These are phyloP conservation scores for Mormyrops attenuatus DNA, from an alignment of 2,797 vertebrate genomes.

Conservation along the genomic window DNA sequence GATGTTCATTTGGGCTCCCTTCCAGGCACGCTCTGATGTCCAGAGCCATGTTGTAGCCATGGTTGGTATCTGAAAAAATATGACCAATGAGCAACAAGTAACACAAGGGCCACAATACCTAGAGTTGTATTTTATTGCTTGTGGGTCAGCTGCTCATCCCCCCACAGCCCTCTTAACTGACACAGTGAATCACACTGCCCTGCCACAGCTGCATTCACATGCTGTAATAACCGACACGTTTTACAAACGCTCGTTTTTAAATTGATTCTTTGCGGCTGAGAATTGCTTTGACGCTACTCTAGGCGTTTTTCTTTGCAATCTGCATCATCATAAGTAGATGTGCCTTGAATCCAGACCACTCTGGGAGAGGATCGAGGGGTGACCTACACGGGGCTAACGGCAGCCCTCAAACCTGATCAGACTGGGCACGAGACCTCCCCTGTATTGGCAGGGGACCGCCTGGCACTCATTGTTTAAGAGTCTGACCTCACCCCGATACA, in stretches of 20 bases:
- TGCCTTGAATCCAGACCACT: background rate
- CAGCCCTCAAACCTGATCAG: background rate
- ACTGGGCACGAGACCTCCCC: background rate
- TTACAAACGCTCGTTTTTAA: background rate
- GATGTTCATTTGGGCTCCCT: background rate
- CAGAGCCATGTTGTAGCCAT: background rate
- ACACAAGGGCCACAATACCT: background rate
- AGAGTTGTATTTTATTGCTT: background rate
- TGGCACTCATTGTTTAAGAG: constrained; percentile 16
- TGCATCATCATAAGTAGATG: background rate
- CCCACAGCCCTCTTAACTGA: background rate
- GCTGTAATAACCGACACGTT: background rate
- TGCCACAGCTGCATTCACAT: background rate
- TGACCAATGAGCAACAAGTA: background rate
- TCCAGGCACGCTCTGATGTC: background rate
- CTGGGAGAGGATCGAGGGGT: background rate
- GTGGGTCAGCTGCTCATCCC: background rate
- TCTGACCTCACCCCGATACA: constrained; percentile 18
- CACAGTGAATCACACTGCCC: background rate
- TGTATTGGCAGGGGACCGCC: constrained; percentile 7
- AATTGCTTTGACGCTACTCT: background rate
- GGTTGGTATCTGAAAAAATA: background rate
- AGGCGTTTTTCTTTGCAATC: background rate
- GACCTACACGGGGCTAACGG: background rate
- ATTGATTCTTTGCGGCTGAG: background rate